Percentiles rank a stretch among this genome's conserved stretches.
These are phyloP conservation scores for Melospiza georgiana DNA, from an alignment of 2,113 vertebrate species.

Conservation along the genomic window DNA sequence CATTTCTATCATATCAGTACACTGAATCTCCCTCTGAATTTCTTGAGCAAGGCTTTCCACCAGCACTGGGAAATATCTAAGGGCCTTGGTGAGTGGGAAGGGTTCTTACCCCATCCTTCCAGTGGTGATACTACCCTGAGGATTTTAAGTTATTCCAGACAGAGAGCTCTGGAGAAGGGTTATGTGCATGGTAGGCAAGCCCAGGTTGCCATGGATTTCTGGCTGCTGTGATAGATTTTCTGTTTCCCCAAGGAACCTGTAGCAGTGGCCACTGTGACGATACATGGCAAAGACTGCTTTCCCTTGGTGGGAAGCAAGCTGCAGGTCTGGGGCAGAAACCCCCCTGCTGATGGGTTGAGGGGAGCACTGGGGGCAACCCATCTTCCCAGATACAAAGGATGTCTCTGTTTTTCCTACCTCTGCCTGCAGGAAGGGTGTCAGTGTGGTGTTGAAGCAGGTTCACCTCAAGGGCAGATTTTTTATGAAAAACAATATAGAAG, in stretches of 20 bases:
- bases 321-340: background rate
- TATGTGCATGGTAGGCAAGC: background rate
- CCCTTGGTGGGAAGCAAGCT: background rate
- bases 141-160: background rate
- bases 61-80: background rate
- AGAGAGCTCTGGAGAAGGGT: background rate
- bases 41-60: background rate
- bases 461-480: background rate
- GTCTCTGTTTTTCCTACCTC: background rate
- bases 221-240: background rate
- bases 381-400: fast-evolving
- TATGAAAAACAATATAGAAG: background rate
- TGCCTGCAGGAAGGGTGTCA: background rate
- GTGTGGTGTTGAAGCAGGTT: background rate
- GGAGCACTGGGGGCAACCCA: background rate
- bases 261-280: background rate
- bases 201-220: background rate
- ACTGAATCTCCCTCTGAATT: background rate
- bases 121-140: background rate
- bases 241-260: background rate
- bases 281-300: background rate
- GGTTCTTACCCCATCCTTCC: background rate
- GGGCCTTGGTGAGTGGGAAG: background rate
- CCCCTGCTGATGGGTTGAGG: background rate
- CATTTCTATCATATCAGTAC: background rate